phyloP scores from a whole-genome alignment of 2,113 vertebrate species.

The cattle (Bos taurus) region ARS-UCD2.0 NC_037345.1:3340001-3340500 shows the following conservation, averaged over 20 bases:
- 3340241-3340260: neutral
- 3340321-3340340: neutral
- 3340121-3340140: neutral
- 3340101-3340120: neutral
- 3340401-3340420: neutral
- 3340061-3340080: neutral
- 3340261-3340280: neutral
- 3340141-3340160: neutral
- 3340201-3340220: neutral
- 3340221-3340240: neutral
- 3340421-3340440: neutral
- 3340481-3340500: conserved; percentile 21
- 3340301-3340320: neutral
- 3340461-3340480: conserved; percentile 6
- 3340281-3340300: neutral
- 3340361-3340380: neutral
- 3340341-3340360: too few relatives aligned
- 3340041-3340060: neutral
- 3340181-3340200: neutral
- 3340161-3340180: neutral
- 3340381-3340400: neutral
- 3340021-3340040: neutral
- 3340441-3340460: neutral
- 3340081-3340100: neutral
- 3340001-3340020: neutral